phyloP scores from a whole-genome alignment of 2,888 invertebrate species.

The Hyposoter dolosus region DNA sequence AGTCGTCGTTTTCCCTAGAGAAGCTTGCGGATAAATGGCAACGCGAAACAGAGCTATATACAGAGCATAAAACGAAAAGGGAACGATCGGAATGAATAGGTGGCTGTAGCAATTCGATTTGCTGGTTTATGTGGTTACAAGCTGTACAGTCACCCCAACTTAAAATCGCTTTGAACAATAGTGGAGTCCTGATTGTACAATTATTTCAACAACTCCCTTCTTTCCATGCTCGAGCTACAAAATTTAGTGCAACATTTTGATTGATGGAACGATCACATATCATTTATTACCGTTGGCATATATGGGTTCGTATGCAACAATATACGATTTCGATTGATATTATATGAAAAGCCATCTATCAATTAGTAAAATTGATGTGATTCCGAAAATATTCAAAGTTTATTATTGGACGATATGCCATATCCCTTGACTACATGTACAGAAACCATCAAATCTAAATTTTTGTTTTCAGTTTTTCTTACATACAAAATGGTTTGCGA shows the following conservation, averaged over 20 bases:
- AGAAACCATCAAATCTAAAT: not conserved
- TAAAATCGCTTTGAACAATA: not conserved
- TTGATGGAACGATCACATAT: not conserved
- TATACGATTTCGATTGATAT: not conserved
- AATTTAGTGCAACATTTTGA: not conserved
- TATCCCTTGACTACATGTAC: not conserved
- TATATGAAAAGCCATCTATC: not conserved
- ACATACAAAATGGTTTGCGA: too few species aligned
- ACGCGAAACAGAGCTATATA: conserved; percentile 17
- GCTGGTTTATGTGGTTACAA: conserved; percentile 11
- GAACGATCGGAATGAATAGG: conserved; percentile 27
- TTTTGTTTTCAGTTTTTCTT: too few species aligned
- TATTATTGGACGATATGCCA: not conserved
- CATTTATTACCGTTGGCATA: not conserved
- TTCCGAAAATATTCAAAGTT: not conserved
- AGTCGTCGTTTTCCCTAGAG: conserved; percentile 57
- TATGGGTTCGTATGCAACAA: not conserved
- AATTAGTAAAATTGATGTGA: not conserved
- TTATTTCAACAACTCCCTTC: not conserved
- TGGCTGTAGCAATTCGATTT: conserved; percentile 41
- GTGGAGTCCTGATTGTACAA: not conserved
- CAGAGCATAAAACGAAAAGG: not conserved
- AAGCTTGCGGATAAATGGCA: conserved; percentile 41
- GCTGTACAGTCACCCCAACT: not conserved
- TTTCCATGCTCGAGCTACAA: not conserved